These are phyloP conservation scores for Crenuchus spilurus DNA, from an alignment of 2,797 vertebrate species.

Conservation along the genomic window DNA sequence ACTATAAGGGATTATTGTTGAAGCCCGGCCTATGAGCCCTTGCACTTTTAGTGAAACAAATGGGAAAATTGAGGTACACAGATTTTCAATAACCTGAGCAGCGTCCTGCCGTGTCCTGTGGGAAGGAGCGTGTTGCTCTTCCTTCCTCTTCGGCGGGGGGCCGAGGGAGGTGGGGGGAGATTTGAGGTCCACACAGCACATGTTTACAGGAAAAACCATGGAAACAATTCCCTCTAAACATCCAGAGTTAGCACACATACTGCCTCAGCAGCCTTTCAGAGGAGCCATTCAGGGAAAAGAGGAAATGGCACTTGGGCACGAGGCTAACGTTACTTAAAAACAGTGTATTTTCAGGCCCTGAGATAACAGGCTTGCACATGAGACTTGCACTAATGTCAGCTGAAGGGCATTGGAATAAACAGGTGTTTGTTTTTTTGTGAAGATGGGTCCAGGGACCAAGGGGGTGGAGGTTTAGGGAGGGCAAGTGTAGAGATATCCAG, in stretches of 20 bases:
- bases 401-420: constrained; percentile 81
- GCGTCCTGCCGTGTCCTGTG: constrained; percentile 66
- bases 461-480: constrained; percentile 17
- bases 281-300: constrained; percentile 63
- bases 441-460: constrained; percentile 33
- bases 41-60: constrained; percentile 83
- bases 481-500: constrained; percentile 63
- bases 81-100: constrained; percentile 77
- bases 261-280: constrained; percentile 74
- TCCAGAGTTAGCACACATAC: constrained; percentile 20
- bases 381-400: constrained; percentile 76
- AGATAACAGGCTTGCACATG: constrained; percentile 72
- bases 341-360: constrained; percentile 72
- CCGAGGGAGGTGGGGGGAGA: constrained; percentile 65
- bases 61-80: constrained; percentile 74
- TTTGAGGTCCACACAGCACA: constrained; percentile 62
- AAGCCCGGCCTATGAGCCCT: constrained; percentile 74
- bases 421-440: constrained; percentile 67
- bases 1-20: constrained; percentile 84
- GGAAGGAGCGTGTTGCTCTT: constrained; percentile 64
- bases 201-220: constrained; percentile 72
- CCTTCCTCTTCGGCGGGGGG: constrained; percentile 64
- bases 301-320: constrained; percentile 62
- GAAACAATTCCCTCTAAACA: constrained; percentile 33
- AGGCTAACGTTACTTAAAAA: constrained; percentile 70